Base-by-base conservation (phyloP, 2,888 invertebrate species). In the Drosophila lacicola region DNA sequence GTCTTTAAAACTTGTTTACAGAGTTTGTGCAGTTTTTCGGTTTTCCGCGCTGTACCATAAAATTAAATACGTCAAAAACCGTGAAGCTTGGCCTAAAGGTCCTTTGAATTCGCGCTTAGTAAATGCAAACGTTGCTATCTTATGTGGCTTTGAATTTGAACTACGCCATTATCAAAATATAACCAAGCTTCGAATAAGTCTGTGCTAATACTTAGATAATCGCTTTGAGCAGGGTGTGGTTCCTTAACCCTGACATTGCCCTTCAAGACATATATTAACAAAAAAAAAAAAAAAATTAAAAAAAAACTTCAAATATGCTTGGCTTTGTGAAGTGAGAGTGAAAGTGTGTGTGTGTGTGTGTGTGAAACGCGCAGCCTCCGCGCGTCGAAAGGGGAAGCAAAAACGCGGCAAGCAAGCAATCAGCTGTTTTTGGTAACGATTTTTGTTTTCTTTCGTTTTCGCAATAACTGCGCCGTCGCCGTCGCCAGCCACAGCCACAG, bases 321-420 rank as follows among this genome's bases (percentile, higher is more conserved):
- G 19, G 41, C 19, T 19, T 25, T 41, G 29, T 25, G 66, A 66
- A 54, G 44, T 62, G 50, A 73, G 73, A 55, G 70, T 67, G 73
- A 66, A 71, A 73, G 71, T 62, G 37, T 51, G 50, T 36, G 17
- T 10, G 41, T 14, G 14, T 21, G 21, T 21, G 21, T 8, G 29
- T 29, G 29, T 29, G 51, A 44, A 63, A 46, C 68, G 68, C 74
- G 72, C 74, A 74, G 74, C 74, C 74, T 74, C 74, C 74, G 63
- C 56, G 39, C 45, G 36, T 13, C 13, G 37, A 44, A 54, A 60
- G 54, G 41, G 62, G 60, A 67, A 51, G 51, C 39, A 42, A 63
- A 69, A 58, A 45, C 45, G 55, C 55, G 46, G 53, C 65, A 51
- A 69, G 42, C 44, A 19, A 42, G 3, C 25, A 47, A 36, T 50